Conservation (phyloP, 2,888 invertebrate species). For the Ornithoptera priamus region DNA sequence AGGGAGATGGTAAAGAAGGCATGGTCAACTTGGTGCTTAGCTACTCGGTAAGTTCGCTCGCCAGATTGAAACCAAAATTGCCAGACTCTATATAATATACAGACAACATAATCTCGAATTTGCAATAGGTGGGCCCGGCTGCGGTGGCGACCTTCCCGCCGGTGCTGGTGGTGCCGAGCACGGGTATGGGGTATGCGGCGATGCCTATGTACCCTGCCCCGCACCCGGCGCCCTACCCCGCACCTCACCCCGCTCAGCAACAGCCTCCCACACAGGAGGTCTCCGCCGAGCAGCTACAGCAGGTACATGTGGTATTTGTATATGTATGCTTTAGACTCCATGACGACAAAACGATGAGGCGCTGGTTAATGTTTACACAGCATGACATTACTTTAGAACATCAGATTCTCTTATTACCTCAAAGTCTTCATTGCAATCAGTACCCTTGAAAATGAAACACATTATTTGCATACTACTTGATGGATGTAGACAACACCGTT, state of each 20-base stretch:
- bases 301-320: constrained; percentile 44
- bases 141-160: constrained; percentile 80
- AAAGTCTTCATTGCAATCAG: too few relatives aligned
- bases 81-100: neutral
- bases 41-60: constrained; percentile 80
- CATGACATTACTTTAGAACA: too few relatives aligned
- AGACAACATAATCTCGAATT: neutral
- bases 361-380: too few relatives aligned
- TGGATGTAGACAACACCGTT: too few relatives aligned
- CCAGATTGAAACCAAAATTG: neutral
- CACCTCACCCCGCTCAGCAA: constrained; percentile 37
- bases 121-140: constrained; percentile 61
- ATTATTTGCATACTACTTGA: too few relatives aligned
- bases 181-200: constrained; percentile 76
- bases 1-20: constrained; percentile 96
- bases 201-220: constrained; percentile 73
- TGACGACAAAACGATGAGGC: too few relatives aligned
- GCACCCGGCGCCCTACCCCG: constrained; percentile 38
- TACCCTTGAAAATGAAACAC: too few relatives aligned
- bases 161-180: constrained; percentile 85
- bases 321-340: too few relatives aligned
- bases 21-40: constrained; percentile 94
- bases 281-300: constrained; percentile 63
- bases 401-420: too few relatives aligned
- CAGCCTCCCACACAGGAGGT: constrained; percentile 46